Base-by-base conservation (phyloP, 2,888 invertebrate species). In the Keiferia lycopersicella region DNA sequence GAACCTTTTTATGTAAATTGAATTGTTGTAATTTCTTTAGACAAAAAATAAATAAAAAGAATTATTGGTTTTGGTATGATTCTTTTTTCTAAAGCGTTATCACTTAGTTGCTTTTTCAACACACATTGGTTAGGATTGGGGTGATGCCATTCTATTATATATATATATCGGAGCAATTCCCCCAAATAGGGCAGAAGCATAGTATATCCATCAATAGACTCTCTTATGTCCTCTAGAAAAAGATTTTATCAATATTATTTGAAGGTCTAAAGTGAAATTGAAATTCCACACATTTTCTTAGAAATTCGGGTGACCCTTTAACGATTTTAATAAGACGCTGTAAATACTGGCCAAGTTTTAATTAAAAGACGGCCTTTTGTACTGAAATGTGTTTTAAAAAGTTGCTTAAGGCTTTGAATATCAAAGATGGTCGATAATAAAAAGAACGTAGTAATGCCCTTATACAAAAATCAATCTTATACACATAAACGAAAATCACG, bases 311-410 rank as follows among this genome's bases (percentile, higher is more conserved):
- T 2, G 26, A 50, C 12, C 26, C 34, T 56, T 61, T 62, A 18
- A 61, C 57, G 59, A 62, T 51, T 62, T 65, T 65, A 62, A 65
- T 65, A 62, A 65, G 38, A 59, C 45, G 39, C 50, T 59, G 62
- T 58, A 51, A 51, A 59, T 45, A 58, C 41, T 39, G 38, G 16
- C 20, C 16, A 64, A 65, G 62, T 56, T 66, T 67, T 67, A 65
- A 67, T 67, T 63, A 65, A 67, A 62, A 18, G 22, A n/a, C 22
- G 16, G 38, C 56, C 30, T 39, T 45, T 62, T 16, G 12, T 56
- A 12, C 12, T 38, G 39, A 39, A 39, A 58, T 39, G 39, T 18
- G 8, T 20, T 39, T 34, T 30, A 11, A 39, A 39, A 38, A 20
- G 39, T 26, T 34, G 8, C 34, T 8, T n/a, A n/a, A 16, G 11